These are phyloP conservation scores for Pediacus dermestoides DNA, from an alignment of 2,888 invertebrate species.

Conservation along the genomic window DNA sequence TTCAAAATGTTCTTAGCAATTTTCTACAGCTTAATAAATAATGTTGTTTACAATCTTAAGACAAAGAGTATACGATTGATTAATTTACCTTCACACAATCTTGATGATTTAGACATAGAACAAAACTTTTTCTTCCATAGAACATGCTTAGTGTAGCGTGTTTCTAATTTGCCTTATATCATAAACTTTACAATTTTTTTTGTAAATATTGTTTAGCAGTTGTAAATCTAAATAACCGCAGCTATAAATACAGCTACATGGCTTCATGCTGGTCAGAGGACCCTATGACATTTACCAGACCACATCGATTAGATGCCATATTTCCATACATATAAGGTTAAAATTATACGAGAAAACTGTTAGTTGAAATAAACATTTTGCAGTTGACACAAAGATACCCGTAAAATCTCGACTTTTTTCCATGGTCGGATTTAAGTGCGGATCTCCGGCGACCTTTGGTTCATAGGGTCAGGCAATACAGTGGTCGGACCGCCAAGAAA, in stretches of 20 bases:
- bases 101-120: too few species aligned
- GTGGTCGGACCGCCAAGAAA: slow-evolving; percentile 31
- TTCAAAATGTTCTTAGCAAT: too few species aligned
- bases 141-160: too few species aligned
- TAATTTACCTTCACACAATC: too few species aligned
- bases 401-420: background rate
- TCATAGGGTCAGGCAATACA: slow-evolving; percentile 21
- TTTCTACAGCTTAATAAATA: too few species aligned
- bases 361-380: background rate
- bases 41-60: too few species aligned
- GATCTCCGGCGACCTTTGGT: slow-evolving; percentile 5
- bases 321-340: background rate
- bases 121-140: too few species aligned
- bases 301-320: slow-evolving; percentile 21
- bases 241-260: slow-evolving; percentile 34
- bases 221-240: slow-evolving; percentile 30
- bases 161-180: slow-evolving; percentile 23
- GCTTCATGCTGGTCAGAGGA: slow-evolving; percentile 35
- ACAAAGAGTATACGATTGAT: too few species aligned
- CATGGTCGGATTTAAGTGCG: slow-evolving; percentile 2
- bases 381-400: background rate
- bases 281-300: slow-evolving; percentile 39
- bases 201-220: slow-evolving; percentile 22
- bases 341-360: slow-evolving; percentile 2
- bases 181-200: slow-evolving; percentile 19